A percentile compares a stretch with the other conserved stretches of the same genome.
Evolutionary conservation across 2,888 invertebrate species (phyloP).

Genomic region (Eumacrocentrus americanus): DNA sequence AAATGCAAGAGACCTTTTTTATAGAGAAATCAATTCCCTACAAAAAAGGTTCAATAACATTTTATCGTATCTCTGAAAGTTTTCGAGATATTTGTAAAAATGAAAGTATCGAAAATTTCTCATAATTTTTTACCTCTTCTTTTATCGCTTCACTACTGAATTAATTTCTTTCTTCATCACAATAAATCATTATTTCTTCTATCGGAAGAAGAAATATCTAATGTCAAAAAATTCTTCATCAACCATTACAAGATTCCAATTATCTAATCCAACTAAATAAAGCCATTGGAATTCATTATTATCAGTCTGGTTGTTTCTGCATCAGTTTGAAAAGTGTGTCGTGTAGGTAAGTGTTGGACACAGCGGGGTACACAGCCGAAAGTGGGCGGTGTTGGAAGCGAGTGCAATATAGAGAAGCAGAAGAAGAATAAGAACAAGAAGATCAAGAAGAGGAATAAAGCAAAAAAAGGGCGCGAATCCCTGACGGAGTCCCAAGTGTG

Average conservation of each 20-base stretch:
- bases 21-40: too few relatives aligned
- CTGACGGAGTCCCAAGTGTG: slow-evolving; percentile 43
- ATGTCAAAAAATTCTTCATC: neutral
- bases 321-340: neutral
- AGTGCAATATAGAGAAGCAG: slow-evolving; percentile 11
- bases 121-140: too few relatives aligned
- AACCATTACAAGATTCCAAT: neutral
- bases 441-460: slow-evolving; percentile 23
- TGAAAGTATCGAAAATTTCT: too few relatives aligned
- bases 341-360: slow-evolving; percentile 59
- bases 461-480: slow-evolving; percentile 33
- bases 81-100: too few relatives aligned
- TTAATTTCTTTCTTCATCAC: too few relatives aligned
- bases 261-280: slow-evolving; percentile 6
- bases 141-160: too few relatives aligned
- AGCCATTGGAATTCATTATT: slow-evolving; percentile 17
- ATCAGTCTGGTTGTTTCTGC: slow-evolving; percentile 4
- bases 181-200: too few relatives aligned
- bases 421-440: slow-evolving; percentile 16
- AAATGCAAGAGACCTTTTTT: too few relatives aligned
- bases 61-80: too few relatives aligned
- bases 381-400: slow-evolving; percentile 51
- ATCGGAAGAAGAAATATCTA: neutral
- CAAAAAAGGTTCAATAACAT: too few relatives aligned
- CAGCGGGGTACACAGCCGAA: slow-evolving; percentile 54